Conservation (phyloP, 2,113 vertebrate genomes). For the Ascaphus truei region DNA sequence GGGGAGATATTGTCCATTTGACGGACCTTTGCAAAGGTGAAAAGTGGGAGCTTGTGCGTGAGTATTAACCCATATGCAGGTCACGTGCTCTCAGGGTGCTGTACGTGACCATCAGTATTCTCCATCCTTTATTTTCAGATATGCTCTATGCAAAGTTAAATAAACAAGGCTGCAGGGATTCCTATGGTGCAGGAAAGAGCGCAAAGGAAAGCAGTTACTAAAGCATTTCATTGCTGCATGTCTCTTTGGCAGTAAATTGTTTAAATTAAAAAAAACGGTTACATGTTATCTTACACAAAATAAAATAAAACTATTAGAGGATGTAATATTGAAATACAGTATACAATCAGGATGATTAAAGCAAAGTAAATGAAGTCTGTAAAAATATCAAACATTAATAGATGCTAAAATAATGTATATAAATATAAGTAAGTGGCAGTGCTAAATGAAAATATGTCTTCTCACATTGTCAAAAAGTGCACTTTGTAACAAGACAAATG, state of each 20-base stretch:
- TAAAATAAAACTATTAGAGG: neutral
- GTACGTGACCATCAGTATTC: too few species aligned
- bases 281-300: neutral
- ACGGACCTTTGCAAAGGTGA: too few species aligned
- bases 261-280: neutral
- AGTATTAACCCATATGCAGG: too few species aligned
- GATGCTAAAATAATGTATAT: neutral
- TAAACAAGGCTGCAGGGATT: too few species aligned
- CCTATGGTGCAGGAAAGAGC: too few species aligned
- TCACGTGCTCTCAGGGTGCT: too few species aligned
- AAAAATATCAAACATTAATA: neutral
- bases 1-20: too few species aligned
- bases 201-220: too few species aligned
- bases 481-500: conserved; percentile 1
- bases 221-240: conserved; percentile 9
- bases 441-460: neutral
- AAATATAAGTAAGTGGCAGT: neutral
- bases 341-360: neutral
- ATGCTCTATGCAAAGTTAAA: too few species aligned
- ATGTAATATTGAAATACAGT: neutral
- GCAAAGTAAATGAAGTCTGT: neutral
- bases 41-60: too few species aligned
- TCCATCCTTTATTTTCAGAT: too few species aligned
- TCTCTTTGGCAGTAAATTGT: neutral
- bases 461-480: neutral